These are phyloP conservation scores for Noctilio leporinus DNA, from an alignment of 2,113 vertebrate genomes.

Conservation along the genomic window DNA sequence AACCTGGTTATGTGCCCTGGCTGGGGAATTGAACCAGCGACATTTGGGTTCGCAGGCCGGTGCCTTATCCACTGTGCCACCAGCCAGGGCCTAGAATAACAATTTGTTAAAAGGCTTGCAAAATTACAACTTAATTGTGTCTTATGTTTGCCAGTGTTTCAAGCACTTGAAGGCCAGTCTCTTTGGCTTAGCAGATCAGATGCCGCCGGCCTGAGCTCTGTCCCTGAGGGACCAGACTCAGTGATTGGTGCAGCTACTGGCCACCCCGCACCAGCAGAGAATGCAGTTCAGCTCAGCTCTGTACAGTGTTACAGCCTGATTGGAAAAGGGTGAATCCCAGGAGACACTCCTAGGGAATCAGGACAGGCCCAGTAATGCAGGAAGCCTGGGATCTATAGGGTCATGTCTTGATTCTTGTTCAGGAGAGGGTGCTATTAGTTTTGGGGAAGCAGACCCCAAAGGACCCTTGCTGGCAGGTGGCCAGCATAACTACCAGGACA, in stretches of 20 bases:
- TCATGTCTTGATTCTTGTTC: constrained; percentile 59
- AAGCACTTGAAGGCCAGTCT: neutral
- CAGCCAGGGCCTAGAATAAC: no score
- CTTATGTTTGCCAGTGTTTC: constrained; percentile 50
- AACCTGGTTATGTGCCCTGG: no score
- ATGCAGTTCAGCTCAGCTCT: constrained; percentile 47
- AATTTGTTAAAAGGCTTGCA: neutral
- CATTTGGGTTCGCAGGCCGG: no score
- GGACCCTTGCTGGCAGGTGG: neutral
- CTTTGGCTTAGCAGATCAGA: neutral
- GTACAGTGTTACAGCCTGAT: constrained; percentile 11
- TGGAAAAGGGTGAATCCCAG: constrained; percentile 21
- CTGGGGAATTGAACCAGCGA: no score
- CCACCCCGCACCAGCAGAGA: neutral
- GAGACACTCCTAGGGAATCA: neutral
- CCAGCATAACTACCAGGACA: neutral
- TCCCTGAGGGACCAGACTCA: neutral
- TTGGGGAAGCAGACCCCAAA: constrained; percentile 15
- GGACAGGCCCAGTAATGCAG: neutral
- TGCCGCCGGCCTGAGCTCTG: neutral
- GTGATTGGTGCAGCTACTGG: constrained; percentile 30
- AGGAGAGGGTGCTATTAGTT: neutral
- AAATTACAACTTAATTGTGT: constrained; percentile 63
- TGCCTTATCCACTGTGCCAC: no score
- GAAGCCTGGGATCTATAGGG: constrained; percentile 20